Conservation (phyloP, 2,888 invertebrate genomes). For the Drosophila longiperda region DNA sequence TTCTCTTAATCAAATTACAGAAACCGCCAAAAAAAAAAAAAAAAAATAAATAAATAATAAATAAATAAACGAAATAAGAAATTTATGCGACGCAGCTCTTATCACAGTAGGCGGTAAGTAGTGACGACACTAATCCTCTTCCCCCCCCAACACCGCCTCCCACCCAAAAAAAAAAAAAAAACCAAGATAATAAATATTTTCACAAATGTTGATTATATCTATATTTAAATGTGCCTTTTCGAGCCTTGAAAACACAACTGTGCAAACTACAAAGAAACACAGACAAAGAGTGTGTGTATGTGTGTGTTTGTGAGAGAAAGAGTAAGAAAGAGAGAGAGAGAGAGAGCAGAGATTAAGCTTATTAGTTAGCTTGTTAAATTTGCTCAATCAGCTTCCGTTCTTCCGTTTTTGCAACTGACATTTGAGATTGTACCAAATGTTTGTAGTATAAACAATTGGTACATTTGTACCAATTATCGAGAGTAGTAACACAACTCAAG, state of each 20-base stretch:
- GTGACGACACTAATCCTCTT: background rate
- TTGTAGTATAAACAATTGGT: background rate
- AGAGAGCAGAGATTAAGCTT: background rate
- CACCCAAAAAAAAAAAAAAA: background rate
- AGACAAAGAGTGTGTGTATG: background rate
- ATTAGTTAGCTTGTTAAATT: background rate
- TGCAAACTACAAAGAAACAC: constrained; percentile 28
- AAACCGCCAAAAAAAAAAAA: constrained; percentile 6
- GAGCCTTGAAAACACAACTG: constrained; percentile 37
- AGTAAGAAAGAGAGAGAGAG: background rate
- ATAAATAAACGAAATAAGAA: background rate
- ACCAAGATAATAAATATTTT: constrained; percentile 15
- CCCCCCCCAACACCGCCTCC: too few species aligned
- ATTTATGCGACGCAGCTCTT: constrained; percentile 17
- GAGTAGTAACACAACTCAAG: constrained; percentile 14
- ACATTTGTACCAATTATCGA: background rate
- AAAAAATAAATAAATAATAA: background rate
- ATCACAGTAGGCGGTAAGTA: constrained; percentile 12
- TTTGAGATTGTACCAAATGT: background rate
- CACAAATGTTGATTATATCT: constrained; percentile 38
- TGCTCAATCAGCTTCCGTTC: background rate
- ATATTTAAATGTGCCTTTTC: constrained; percentile 11
- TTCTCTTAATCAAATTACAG: constrained; percentile 45
- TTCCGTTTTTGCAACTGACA: background rate
- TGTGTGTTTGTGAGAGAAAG: background rate